Evolutionary conservation across 2,888 invertebrate genomes (phyloP), one percentile per base, ranked within the genome.

Genomic region (Dynastes hyllus): DNA sequence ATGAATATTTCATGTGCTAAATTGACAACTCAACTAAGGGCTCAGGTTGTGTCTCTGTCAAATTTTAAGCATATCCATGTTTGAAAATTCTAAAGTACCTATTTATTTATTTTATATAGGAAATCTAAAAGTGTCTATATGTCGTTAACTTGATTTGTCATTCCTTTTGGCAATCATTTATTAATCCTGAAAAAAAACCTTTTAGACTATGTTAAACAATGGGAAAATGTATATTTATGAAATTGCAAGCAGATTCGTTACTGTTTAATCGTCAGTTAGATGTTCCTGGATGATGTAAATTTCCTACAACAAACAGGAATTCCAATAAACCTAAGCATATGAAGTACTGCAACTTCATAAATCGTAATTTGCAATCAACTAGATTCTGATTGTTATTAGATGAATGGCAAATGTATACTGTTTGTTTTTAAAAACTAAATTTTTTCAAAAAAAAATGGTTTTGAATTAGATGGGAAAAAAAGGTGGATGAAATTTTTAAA

Each of bases 351-450:
- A 32, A 50, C 61, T n/a, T 82, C 79, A 71, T 58, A 65, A 58
- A 82, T 83, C 81, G 79, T 69, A 83, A 79, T 81, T 81, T 84
- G 82, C 83, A 85, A 84, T 85, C 84, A 80, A 81, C 83, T 83
- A 83, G 81, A 81, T 82, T 83, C 84, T 83, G 83, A 82, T 82
- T 81, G 81, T 80, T 63, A 32, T 63, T 85, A 83, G 82, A 83
- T 85, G 84, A 83, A 73, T 73, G 71, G 71, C 84, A 83, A 82
- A 82, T 85, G 85, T 85, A 75, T 58, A 84, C 81, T 85, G 82
- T 84, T 83, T 86, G 85, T 86, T 71, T 53, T 85, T 86, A 86
- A 8, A 86, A 58, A 69, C 85, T 86, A 86, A 8, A 40, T 85
- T 58, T 85, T 85, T 86, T 84, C 82, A 84, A 85, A 84, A 82